phyloP scores from a whole-genome alignment of 2,888 invertebrate genomes.

The Acrobeloides nanus region DNA sequence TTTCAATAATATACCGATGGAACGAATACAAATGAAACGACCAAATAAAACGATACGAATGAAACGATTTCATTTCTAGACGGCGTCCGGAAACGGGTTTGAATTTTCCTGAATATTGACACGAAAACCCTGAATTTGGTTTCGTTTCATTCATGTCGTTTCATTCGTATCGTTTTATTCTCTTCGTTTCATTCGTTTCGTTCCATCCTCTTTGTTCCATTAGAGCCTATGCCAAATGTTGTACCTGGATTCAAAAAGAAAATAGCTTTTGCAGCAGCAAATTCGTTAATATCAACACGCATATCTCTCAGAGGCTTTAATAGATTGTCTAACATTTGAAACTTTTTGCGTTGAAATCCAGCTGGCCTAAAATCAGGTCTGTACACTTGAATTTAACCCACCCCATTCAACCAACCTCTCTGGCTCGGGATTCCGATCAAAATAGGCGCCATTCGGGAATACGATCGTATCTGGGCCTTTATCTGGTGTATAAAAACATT shows the following conservation, averaged over 20 bases:
- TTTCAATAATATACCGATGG: too few relatives aligned
- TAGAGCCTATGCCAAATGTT: not conserved
- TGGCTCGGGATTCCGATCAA: constrained; percentile 44
- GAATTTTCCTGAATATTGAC: too few relatives aligned
- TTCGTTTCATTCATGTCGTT: too few relatives aligned
- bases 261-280: constrained; percentile 50
- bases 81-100: too few relatives aligned
- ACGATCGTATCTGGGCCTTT: constrained; percentile 47
- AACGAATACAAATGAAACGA: too few relatives aligned
- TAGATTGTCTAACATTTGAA: constrained; percentile 50
- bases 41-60: too few relatives aligned
- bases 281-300: constrained; percentile 46
- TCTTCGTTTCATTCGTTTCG: too few relatives aligned
- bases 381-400: not conserved
- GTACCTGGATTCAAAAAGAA: constrained; percentile 52
- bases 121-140: too few relatives aligned
- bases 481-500: constrained; percentile 48
- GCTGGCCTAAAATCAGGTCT: constrained; percentile 26
- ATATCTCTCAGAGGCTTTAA: constrained; percentile 46
- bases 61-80: too few relatives aligned
- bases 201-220: too few relatives aligned
- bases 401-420: constrained; percentile 26
- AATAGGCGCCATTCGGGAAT: constrained; percentile 50
- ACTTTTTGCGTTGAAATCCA: constrained; percentile 34
- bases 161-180: too few relatives aligned